Conservation (phyloP, 37 sponge, comb jelly and placozoan genomes). For the Beroe forskalii region DNA sequence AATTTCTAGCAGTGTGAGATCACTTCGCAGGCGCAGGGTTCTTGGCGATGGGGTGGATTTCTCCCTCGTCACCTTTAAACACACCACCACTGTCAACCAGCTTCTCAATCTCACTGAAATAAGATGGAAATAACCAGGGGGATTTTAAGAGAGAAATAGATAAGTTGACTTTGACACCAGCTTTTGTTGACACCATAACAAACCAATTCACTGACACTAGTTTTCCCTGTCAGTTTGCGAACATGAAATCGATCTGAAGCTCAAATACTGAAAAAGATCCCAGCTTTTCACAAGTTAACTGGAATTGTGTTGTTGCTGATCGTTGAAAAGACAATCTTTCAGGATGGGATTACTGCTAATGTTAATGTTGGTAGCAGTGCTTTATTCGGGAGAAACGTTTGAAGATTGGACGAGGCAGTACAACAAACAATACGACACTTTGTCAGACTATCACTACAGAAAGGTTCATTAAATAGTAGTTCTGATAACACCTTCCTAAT, state of each 20-base stretch:
- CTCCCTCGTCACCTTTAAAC: constrained; percentile 30
- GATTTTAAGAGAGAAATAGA: background rate
- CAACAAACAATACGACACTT: background rate
- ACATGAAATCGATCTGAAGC: no score
- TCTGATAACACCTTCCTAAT: no score
- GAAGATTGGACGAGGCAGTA: background rate
- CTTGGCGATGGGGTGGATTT: constrained; percentile 3
- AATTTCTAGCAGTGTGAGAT: no score
- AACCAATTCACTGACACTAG: no score
- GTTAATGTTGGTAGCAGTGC: background rate
- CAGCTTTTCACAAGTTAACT: no score
- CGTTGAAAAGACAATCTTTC: no score
- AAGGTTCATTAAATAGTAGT: no score
- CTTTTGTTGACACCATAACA: no score
- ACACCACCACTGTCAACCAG: background rate
- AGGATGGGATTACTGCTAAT: background rate
- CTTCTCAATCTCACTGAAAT: constrained; percentile 52
- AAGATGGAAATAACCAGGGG: background rate
- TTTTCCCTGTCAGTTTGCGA: no score
- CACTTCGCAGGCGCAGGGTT: no score
- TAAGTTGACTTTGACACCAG: background rate
- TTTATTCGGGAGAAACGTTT: background rate
- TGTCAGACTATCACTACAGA: background rate
- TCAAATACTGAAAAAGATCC: no score
- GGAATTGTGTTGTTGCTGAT: no score